These are phyloP conservation scores for Trachelipus rathkii DNA, from an alignment of 1,140 invertebrate genomes.

Conservation along the genomic window DNA sequence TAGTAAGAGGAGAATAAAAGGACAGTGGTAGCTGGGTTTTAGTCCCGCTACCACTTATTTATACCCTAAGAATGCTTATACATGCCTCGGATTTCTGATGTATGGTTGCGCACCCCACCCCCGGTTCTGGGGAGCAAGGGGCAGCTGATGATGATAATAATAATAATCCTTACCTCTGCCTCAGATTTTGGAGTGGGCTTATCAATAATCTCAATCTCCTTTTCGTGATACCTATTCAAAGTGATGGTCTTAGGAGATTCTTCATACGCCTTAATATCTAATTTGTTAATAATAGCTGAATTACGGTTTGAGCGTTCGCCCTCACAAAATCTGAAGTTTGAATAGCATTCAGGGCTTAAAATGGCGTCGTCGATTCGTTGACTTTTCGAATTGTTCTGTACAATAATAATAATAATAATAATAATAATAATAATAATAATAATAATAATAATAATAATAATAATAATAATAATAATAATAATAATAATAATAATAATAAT, in stretches of 20 bases:
- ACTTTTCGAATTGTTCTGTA: not conserved
- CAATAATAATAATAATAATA: not conserved
- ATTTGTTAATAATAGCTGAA: not conserved
- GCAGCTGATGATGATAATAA: slow-evolving; percentile 5
- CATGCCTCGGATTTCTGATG: no score
- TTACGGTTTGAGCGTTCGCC: not conserved
- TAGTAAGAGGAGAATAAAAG: no score
- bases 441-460: no score
- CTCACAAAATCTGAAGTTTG: not conserved
- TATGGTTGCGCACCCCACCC: not conserved
- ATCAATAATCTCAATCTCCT: not conserved
- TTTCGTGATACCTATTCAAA: not conserved
- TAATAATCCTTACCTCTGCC: not conserved
- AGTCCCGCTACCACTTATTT: no score
- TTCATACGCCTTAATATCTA: not conserved
- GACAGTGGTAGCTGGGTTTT: no score
- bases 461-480: no score
- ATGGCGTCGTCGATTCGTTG: not conserved
- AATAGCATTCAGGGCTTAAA: not conserved
- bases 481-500: no score
- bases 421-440: no score
- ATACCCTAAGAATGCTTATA: no score
- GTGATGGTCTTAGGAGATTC: not conserved
- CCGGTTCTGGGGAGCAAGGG: not conserved
- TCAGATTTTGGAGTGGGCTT: not conserved